phyloP scores from a whole-genome alignment of 2,797 vertebrate genomes.

The Danio choprae region DNA sequence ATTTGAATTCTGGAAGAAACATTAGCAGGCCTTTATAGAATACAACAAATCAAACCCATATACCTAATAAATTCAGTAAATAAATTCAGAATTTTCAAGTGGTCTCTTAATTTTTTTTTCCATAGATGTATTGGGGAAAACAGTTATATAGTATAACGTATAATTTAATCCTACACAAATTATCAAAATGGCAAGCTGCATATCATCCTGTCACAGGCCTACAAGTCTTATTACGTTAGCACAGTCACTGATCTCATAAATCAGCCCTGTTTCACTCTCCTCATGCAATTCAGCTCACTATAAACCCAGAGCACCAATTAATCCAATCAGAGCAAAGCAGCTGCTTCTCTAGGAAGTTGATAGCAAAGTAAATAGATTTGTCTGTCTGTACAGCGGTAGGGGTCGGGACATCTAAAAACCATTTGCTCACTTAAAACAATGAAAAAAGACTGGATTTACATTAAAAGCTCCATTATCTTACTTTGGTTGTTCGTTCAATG shows the following conservation, averaged over 20 bases:
- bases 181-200: constrained; percentile 24
- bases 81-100: too few species aligned
- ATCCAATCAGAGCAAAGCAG: constrained; percentile 71
- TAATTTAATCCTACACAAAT: constrained; percentile 11
- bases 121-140: background rate
- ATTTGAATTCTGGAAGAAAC: too few species aligned
- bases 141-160: background rate
- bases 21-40: too few species aligned
- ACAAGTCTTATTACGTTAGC: constrained; percentile 33
- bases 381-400: constrained; percentile 21
- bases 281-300: constrained; percentile 45
- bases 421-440: constrained; percentile 34
- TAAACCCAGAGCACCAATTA: constrained; percentile 69
- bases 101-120: too few species aligned
- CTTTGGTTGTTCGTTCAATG: constrained; percentile 16
- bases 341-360: constrained; percentile 63
- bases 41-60: too few species aligned
- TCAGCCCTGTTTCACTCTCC: constrained; percentile 53
- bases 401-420: constrained; percentile 43
- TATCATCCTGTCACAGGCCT: constrained; percentile 27
- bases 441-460: constrained; percentile 33
- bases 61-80: too few species aligned
- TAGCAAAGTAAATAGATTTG: constrained; percentile 69
- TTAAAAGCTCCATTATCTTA: background rate
- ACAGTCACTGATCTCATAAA: constrained; percentile 49